phyloP scores from a whole-genome alignment of 2,888 invertebrate genomes.

The Crioceris asparagi region DNA sequence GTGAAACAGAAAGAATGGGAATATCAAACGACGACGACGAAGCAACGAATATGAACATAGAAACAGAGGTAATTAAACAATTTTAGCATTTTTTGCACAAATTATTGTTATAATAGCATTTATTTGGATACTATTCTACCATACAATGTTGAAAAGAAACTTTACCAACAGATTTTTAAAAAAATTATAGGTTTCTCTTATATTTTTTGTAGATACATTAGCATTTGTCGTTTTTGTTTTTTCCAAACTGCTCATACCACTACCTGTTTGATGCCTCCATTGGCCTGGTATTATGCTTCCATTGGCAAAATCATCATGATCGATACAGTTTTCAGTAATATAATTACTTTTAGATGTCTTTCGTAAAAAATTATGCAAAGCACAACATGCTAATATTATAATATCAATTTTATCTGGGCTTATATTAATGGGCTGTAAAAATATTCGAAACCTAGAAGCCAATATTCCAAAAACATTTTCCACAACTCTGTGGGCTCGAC shows the following conservation, averaged over 20 bases:
- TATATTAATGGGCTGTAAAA: constrained; percentile 9
- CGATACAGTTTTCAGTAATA: constrained; percentile 11
- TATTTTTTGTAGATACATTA: constrained; percentile 6
- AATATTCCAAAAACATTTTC: neutral
- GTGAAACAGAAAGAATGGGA: neutral
- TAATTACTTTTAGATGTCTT: constrained; percentile 8
- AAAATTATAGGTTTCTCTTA: constrained; percentile 4
- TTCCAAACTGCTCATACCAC: no score
- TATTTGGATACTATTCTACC: neutral
- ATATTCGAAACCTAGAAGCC: constrained; percentile 6
- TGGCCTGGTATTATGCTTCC: constrained; percentile 8
- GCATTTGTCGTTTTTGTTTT: no score
- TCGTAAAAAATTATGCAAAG: constrained; percentile 11
- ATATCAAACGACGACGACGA: neutral
- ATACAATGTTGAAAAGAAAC: neutral
- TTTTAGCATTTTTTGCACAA: neutral
- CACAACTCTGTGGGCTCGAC: neutral
- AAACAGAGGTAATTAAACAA: neutral
- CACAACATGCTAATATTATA: constrained; percentile 11
- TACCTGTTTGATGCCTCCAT: no score
- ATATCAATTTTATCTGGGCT: constrained; percentile 8
- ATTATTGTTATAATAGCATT: no score
- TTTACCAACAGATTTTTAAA: neutral
- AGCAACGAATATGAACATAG: neutral
- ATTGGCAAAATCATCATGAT: constrained; percentile 9